A percentile compares a stretch with the other conserved stretches of the same genome.
These are phyloP conservation scores for Tamias sibiricus DNA, from an alignment of 2,113 vertebrate genomes.

Conservation along the genomic window DNA sequence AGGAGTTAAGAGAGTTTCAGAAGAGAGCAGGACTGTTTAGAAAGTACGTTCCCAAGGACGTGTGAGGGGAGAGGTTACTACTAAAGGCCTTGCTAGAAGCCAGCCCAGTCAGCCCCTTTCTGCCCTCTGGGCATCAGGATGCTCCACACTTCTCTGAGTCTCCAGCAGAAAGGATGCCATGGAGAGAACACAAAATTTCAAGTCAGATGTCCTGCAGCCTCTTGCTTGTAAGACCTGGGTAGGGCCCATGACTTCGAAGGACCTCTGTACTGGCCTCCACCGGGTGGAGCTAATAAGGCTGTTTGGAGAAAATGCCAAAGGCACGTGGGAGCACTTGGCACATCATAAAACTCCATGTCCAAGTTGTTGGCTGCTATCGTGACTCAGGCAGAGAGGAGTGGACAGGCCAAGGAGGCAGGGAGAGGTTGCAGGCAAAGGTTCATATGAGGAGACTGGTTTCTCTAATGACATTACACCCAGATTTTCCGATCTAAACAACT, in stretches of 20 bases:
- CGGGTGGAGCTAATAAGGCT: background rate
- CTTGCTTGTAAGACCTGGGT: background rate
- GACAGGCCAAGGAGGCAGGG: background rate
- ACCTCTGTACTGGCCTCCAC: background rate
- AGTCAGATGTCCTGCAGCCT: background rate
- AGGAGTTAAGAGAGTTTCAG: background rate
- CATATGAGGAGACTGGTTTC: slow-evolving; percentile 51
- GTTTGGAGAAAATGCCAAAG: background rate
- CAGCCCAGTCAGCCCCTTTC: background rate
- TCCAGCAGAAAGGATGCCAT: background rate
- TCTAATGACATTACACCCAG: slow-evolving; percentile 43
- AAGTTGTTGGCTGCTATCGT: background rate
- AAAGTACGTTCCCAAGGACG: background rate
- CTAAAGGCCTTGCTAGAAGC: background rate
- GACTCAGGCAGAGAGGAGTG: slow-evolving; percentile 44
- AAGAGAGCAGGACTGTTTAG: background rate
- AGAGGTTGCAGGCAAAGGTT: slow-evolving; percentile 45
- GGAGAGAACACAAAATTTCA: background rate
- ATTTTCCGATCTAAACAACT: slow-evolving; percentile 59
- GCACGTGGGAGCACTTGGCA: slow-evolving; percentile 33
- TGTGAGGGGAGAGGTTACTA: background rate
- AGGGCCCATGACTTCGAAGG: background rate
- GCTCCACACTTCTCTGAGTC: rapidly evolving
- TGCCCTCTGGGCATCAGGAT: rapidly evolving
- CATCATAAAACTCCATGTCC: background rate